Percentiles rank a stretch among this genome's conserved stretches.
Evolutionary conservation across 2,797 vertebrate genomes (phyloP).

Genomic region (Epinephelus awoara): DNA sequence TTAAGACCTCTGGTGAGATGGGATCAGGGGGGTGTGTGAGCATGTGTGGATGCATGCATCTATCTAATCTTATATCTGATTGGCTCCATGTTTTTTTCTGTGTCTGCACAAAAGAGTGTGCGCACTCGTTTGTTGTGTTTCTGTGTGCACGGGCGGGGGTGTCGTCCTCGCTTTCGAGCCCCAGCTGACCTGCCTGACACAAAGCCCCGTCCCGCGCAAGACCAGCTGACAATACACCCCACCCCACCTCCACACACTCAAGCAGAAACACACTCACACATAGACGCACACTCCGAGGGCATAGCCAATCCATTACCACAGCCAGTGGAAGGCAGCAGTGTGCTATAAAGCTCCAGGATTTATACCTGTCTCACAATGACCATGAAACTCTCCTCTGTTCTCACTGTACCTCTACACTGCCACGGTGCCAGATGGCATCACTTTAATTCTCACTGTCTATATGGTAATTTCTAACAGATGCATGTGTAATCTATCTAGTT

Average conservation of each 20-base stretch:
- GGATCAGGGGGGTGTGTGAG: conserved; percentile 10
- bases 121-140: conserved; percentile 26
- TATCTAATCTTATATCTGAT: conserved; percentile 62
- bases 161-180: conserved; percentile 48
- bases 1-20: conserved; percentile 63
- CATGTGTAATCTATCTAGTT: conserved; percentile 76
- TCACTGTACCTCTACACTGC: conserved; percentile 72
- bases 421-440: conserved; percentile 75
- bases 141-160: conserved; percentile 39
- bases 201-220: conserved; percentile 64
- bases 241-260: conserved; percentile 5
- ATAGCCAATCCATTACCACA: conserved; percentile 84
- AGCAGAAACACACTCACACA: conserved; percentile 23
- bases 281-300: conserved; percentile 46
- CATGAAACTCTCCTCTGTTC: conserved; percentile 66
- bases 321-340: conserved; percentile 66
- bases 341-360: conserved; percentile 70
- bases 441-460: conserved; percentile 77
- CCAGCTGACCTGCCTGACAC: conserved; percentile 79
- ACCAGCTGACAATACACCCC: conserved; percentile 64
- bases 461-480: conserved; percentile 82
- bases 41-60: conserved; percentile 34
- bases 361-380: conserved; percentile 79
- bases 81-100: conserved; percentile 51
- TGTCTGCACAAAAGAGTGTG: conserved; percentile 61